Conservation (phyloP, 2,113 vertebrate genomes). For the Syngnathus typhle region DNA sequence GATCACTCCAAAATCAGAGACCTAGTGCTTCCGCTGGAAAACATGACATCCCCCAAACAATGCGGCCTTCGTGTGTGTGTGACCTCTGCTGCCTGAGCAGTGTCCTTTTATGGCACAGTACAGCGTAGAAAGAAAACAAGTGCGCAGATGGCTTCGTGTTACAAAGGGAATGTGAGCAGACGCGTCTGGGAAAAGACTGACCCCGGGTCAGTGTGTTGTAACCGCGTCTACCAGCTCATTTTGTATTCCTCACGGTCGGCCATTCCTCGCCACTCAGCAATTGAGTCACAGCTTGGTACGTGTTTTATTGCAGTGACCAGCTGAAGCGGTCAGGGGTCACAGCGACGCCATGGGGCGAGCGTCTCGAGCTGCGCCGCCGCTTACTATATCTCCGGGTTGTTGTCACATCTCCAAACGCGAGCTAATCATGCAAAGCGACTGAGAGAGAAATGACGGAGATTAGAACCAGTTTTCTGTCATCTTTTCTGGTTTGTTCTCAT, state of each 20-base stretch:
- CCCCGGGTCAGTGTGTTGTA: slow-evolving; percentile 32
- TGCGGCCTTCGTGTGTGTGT: slow-evolving; percentile 6
- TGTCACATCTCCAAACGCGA: neutral
- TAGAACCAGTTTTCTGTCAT: slow-evolving; percentile 15
- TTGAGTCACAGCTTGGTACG: neutral
- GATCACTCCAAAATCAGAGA: too few relatives aligned
- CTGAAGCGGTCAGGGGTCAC: slow-evolving; percentile 1
- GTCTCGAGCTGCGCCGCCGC: neutral
- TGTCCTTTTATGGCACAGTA: slow-evolving; percentile 29
- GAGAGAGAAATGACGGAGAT: neutral
- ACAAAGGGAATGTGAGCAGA: slow-evolving; percentile 31
- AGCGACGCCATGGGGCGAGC: neutral
- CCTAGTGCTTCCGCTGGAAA: slow-evolving; percentile 1
- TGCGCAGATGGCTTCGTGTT: slow-evolving; percentile 17
- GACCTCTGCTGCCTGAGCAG: slow-evolving; percentile 25
- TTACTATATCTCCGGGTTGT: neutral
- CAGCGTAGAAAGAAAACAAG: slow-evolving; percentile 14
- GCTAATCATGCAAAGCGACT: neutral
- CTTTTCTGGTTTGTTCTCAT: slow-evolving; percentile 25
- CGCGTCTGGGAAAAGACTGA: slow-evolving; percentile 41
- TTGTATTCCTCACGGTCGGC: slow-evolving; percentile 18
- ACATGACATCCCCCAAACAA: slow-evolving; percentile 16
- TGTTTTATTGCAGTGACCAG: slow-evolving; percentile 12
- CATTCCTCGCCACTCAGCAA: slow-evolving; percentile 21
- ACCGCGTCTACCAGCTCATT: slow-evolving; percentile 31